Conservation (phyloP, 2,888 invertebrate species). For the Coelopa pilipes region DNA sequence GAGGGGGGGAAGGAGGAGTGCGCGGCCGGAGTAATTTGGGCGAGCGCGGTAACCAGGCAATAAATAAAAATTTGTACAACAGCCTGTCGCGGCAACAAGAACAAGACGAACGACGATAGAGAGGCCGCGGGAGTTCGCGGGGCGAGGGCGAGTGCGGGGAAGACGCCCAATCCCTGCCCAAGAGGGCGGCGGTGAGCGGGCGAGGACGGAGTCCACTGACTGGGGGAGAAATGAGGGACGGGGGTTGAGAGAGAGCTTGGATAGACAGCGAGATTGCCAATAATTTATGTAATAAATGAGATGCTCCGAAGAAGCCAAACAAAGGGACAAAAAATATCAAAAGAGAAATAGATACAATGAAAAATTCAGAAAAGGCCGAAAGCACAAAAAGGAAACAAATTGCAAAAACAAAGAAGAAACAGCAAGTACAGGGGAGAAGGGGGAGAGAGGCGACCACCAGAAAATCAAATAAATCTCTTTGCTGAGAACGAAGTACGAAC, state of each 20-base stretch:
- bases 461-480: constrained; percentile 3
- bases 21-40: background rate
- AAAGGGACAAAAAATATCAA: background rate
- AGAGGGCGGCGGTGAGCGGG: too few species aligned
- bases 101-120: background rate
- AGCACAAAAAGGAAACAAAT: too few species aligned
- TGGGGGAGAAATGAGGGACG: too few species aligned
- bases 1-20: too few species aligned
- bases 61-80: constrained; percentile 15
- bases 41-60: constrained; percentile 19
- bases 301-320: background rate
- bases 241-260: background rate
- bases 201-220: too few species aligned
- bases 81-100: background rate
- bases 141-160: too few species aligned
- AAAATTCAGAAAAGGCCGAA: too few species aligned
- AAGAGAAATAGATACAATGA: background rate
- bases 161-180: too few species aligned
- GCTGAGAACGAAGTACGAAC: too few species aligned
- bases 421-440: too few species aligned
- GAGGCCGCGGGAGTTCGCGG: too few species aligned
- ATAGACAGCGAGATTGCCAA: constrained; percentile 2
- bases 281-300: constrained; percentile 26
- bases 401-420: too few species aligned
- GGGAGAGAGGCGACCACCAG: background rate